Conservation (phyloP, 2,113 vertebrate genomes). For the Actenoides lindsayi region DNA sequence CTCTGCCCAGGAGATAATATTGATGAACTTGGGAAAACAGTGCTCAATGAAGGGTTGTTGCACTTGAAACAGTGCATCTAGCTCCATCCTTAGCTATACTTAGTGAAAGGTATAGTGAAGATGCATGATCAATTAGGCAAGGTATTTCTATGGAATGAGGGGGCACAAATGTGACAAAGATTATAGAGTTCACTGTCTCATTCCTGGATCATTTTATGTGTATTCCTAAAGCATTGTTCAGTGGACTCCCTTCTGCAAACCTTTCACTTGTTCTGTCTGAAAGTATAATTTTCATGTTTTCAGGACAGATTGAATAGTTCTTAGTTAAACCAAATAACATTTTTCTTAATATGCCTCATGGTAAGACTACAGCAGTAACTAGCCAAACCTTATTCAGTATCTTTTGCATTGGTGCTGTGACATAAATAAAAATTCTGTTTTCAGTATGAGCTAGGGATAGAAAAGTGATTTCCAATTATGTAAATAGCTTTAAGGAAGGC, state of each 20-base stretch:
- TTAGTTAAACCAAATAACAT: background rate
- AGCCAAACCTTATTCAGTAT: background rate
- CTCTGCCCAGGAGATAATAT: background rate
- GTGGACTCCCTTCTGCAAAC: background rate
- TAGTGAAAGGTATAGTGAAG: background rate
- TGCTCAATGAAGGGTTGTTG: background rate
- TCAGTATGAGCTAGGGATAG: background rate
- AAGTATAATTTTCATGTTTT: background rate
- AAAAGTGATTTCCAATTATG: background rate
- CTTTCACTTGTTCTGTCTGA: background rate
- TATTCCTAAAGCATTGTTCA: too few relatives aligned
- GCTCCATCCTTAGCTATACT: background rate
- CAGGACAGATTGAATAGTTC: background rate
- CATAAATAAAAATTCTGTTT: background rate
- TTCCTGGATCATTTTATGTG: background rate
- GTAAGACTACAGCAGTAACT: background rate
- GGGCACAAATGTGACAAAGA: background rate
- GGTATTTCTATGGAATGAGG: background rate
- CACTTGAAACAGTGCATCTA: background rate
- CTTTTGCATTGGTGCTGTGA: background rate
- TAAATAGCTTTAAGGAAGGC: background rate
- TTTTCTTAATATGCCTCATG: background rate
- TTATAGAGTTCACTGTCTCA: background rate
- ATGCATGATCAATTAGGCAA: background rate
- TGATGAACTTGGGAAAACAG: background rate